A percentile compares a stretch with the other conserved stretches of the same genome.
phyloP scores from a whole-genome alignment of 2,888 invertebrate genomes.

The Gordius sp. region DNA sequence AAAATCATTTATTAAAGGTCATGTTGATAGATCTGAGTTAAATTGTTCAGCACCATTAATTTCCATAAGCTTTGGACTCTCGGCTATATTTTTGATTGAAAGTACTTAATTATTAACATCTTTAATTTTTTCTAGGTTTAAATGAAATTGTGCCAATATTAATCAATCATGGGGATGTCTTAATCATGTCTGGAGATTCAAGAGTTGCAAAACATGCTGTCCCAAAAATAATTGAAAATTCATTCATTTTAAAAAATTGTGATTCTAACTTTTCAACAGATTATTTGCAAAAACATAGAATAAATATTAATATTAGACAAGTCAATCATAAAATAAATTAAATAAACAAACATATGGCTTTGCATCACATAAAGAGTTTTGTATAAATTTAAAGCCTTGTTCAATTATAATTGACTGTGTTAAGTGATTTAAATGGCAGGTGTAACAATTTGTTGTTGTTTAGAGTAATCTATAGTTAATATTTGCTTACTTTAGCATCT shows the following conservation, averaged over 20 bases:
- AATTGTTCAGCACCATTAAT: constrained; percentile 60
- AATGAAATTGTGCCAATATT: constrained; percentile 34
- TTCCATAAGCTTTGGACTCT: constrained; percentile 74
- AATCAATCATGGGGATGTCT: constrained; percentile 60
- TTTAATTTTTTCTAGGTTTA: constrained; percentile 21
- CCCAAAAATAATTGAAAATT: constrained; percentile 44
- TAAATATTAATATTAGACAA: neutral
- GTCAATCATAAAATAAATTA: no score
- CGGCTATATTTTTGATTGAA: constrained; percentile 72
- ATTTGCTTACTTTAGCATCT: no score
- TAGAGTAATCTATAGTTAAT: no score
- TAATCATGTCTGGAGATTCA: constrained; percentile 59
- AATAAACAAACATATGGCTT: no score
- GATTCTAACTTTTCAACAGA: neutral
- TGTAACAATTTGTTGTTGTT: no score
- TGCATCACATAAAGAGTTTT: no score
- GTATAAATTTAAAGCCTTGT: no score
- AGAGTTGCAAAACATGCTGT: constrained; percentile 73
- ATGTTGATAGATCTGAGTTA: constrained; percentile 72
- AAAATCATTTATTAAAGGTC: constrained; percentile 67
- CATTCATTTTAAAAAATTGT: constrained; percentile 29
- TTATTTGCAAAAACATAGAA: neutral
- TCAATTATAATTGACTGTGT: no score
- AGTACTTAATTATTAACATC: constrained; percentile 31
- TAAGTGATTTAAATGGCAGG: no score